Conservation (phyloP, 2,888 invertebrate genomes). For the Agrenia bidenticulata region DNA sequence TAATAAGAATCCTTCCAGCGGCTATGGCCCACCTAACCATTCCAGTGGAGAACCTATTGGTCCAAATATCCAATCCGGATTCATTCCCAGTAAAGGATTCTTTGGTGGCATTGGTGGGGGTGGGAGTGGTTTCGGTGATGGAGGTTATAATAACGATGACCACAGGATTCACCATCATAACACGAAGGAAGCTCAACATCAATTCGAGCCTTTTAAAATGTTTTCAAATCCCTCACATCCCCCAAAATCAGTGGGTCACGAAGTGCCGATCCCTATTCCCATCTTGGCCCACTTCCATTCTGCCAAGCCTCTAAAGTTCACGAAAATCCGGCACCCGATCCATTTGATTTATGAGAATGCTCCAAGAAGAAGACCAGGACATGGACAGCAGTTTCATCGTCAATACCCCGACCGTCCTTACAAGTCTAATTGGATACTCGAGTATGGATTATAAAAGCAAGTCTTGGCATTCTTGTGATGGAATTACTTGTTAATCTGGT, state of each 20-base stretch:
- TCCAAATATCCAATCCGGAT: slow-evolving; percentile 10
- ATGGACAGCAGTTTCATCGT: not conserved
- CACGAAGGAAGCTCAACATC: slow-evolving; percentile 6
- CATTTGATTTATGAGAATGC: slow-evolving; percentile 12
- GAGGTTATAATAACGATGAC: slow-evolving; percentile 12
- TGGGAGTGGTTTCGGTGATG: slow-evolving; percentile 15
- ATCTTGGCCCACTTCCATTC: slow-evolving; percentile 38
- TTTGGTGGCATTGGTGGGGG: not conserved
- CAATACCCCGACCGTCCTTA: slow-evolving; percentile 3
- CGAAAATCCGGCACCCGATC: slow-evolving; percentile 9
- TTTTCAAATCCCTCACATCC: slow-evolving; percentile 22
- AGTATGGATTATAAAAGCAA: not conserved
- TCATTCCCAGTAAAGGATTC: not conserved
- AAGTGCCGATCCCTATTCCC: slow-evolving; percentile 33
- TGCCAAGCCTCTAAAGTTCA: slow-evolving; percentile 18
- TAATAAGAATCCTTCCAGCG: not conserved
- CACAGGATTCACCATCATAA: slow-evolving; percentile 27
- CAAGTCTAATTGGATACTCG: not conserved
- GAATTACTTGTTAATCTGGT: too few species aligned
- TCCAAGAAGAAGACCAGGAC: not conserved
- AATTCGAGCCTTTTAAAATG: slow-evolving; percentile 20
- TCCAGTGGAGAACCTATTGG: slow-evolving; percentile 21
- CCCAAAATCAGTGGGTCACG: slow-evolving; percentile 16
- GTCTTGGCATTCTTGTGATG: too few species aligned
- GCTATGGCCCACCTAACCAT: slow-evolving; percentile 34